phyloP scores from a whole-genome alignment of 1,140 invertebrate genomes.

The Zaprionus capensis region DNA sequence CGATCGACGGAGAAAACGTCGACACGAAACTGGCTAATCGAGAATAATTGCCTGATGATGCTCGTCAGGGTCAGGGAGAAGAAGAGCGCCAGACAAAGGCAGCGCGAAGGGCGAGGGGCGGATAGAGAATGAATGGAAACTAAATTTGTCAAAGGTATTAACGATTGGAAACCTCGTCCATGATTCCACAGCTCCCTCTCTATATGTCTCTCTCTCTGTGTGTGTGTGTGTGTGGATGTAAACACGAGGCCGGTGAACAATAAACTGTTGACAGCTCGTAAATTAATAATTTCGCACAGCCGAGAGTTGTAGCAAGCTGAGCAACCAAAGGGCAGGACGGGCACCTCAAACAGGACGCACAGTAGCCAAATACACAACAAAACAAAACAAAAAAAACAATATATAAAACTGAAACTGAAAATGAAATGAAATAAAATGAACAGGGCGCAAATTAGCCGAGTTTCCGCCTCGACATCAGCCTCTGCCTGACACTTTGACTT shows the following conservation, averaged over 20 bases:
- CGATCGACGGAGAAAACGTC: slow-evolving; percentile 35
- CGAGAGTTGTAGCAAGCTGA: slow-evolving; percentile 44
- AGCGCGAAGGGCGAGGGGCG: neutral
- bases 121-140: slow-evolving; percentile 29
- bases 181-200: neutral
- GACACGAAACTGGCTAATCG: slow-evolving; percentile 69
- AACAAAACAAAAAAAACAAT: neutral
- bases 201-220: neutral
- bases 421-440: neutral
- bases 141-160: slow-evolving; percentile 75
- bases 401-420: too few species aligned
- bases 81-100: neutral
- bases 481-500: slow-evolving; percentile 75
- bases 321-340: slow-evolving; percentile 21
- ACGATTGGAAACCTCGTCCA: slow-evolving; percentile 34
- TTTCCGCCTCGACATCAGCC: slow-evolving; percentile 69
- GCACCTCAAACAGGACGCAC: slow-evolving; percentile 1
- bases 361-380: slow-evolving; percentile 13
- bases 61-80: slow-evolving; percentile 31
- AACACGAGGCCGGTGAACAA: slow-evolving; percentile 69
- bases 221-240: slow-evolving; percentile 64
- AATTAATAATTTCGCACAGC: slow-evolving; percentile 78
- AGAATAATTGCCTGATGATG: slow-evolving; percentile 73
- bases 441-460: slow-evolving; percentile 74
- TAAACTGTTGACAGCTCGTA: slow-evolving; percentile 81